Base-by-base conservation (phyloP, 2,113 vertebrate genomes). In the Cercocebus atys region DNA sequence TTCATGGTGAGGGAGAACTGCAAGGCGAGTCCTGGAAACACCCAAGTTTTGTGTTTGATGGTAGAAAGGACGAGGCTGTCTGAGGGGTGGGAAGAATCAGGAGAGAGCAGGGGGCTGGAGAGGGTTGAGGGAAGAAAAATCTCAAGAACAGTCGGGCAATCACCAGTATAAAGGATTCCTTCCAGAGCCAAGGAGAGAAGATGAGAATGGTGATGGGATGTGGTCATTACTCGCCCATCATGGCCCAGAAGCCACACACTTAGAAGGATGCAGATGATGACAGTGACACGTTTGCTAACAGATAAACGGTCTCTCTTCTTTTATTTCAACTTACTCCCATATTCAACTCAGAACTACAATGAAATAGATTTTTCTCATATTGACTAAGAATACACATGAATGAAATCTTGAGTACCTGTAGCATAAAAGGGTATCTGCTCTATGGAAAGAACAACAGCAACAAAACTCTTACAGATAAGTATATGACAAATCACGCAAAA, bases 1-100 rank as follows among this genome's bases (percentile, higher is more conserved):
- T 43, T 3, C 9, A 2, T 0, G 10, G 55, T 3, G 5, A 38
- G 23, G 5, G 27, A 80, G 64, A 55, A n/a, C 9, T 2, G 50
- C 14, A 8, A 16, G 20, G 25, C 38, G 18, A 8, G 7, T 59
- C 20, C 6, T 52, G 17, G 52, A 61, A 47, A 79, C 16, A 16
- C 8, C 13, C n/a, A 17, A 1, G 27, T 8, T 5, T 25, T 8
- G 25, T 18, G 10, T 87, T 8, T 73, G 78, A 50, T 8, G 52
- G 32, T 14, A 50, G 57, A 43, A 57, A 73, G 17, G n/a, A 61
- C 4, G 22, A 3, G 43, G 43, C 3, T 20, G 55, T 17, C 14
- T 32, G 27, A 57, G n/a, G 84, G 35, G 20, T 20, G 68, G 43
- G n/a, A 40, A 27, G 38, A 61, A 23, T 6, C 6, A 32, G 30